A percentile compares a stretch with the other conserved stretches of the same genome.
phyloP scores from a whole-genome alignment of 23 tunicate genomes.

The Styela clava region DNA sequence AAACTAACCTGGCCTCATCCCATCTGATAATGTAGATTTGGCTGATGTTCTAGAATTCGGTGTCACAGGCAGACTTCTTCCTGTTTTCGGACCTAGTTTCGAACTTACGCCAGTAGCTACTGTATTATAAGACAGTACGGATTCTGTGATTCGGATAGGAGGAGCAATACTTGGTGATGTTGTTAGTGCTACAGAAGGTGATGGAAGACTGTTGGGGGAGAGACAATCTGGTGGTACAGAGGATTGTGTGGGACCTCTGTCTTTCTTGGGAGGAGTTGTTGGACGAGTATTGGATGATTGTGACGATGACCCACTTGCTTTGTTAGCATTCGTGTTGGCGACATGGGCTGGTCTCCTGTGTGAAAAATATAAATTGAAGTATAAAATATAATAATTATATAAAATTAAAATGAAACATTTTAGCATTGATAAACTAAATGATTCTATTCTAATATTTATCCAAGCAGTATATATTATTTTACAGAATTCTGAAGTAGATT shows the following conservation, averaged over 20 bases:
- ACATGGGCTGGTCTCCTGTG: constrained; percentile 12
- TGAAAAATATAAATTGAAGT: no score
- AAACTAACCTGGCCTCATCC: not conserved
- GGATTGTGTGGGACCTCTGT: not conserved
- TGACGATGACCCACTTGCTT: not conserved
- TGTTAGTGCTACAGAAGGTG: constrained; percentile 53
- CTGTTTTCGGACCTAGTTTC: not conserved
- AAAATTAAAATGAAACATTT: no score
- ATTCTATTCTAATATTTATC: no score
- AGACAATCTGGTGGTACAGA: constrained; percentile 4
- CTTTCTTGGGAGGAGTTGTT: not conserved
- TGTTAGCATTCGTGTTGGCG: not conserved
- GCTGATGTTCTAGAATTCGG: constrained; percentile 1
- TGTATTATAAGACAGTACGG: constrained; percentile 78
- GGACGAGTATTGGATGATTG: not conserved
- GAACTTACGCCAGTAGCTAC: constrained; percentile 64
- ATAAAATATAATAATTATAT: no score
- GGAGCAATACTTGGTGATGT: constrained; percentile 92
- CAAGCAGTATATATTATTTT: no score
- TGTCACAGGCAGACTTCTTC: constrained; percentile 12
- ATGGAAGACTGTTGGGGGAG: constrained; percentile 69
- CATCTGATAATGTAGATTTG: not conserved
- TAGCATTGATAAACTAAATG: no score
- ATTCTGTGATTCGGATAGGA: constrained; percentile 79
- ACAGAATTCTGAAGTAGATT: no score